These are phyloP conservation scores for Acestrorhynchus altus DNA, from an alignment of 2,797 vertebrate genomes.

Conservation along the genomic window DNA sequence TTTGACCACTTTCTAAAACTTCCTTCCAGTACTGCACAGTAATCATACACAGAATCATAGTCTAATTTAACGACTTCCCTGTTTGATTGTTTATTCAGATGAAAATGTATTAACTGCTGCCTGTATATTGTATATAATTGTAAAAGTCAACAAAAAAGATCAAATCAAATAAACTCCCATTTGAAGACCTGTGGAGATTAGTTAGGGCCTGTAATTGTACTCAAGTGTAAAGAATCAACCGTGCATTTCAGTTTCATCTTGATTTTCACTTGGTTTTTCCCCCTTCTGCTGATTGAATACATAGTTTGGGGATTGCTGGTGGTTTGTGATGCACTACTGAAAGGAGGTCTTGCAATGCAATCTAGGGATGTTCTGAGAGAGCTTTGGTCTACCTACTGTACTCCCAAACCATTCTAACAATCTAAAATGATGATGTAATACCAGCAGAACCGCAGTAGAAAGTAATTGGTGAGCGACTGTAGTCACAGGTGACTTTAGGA, in stretches of 20 bases:
- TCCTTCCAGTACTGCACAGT: constrained; percentile 73
- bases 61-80: constrained; percentile 69
- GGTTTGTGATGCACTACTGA: constrained; percentile 43
- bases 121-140: constrained; percentile 90
- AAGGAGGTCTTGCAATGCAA: constrained; percentile 26
- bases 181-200: constrained; percentile 75
- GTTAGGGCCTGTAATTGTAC: constrained; percentile 78
- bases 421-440: no score
- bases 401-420: not conserved
- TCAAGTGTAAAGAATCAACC: constrained; percentile 73
- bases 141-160: constrained; percentile 77
- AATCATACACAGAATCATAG: constrained; percentile 68
- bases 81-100: constrained; percentile 78
- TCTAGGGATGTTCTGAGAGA: not conserved
- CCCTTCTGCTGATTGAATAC: constrained; percentile 20
- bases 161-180: constrained; percentile 81
- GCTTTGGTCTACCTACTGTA: not conserved
- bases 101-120: constrained; percentile 83
- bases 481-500: constrained; percentile 1
- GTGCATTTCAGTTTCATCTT: constrained; percentile 66
- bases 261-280: constrained; percentile 54
- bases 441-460: not conserved
- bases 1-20: constrained; percentile 77
- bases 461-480: not conserved
- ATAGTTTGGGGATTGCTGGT: constrained; percentile 14